These are phyloP conservation scores for Natrix natrix DNA, from an alignment of 2,797 vertebrate genomes.

Conservation along the genomic window DNA sequence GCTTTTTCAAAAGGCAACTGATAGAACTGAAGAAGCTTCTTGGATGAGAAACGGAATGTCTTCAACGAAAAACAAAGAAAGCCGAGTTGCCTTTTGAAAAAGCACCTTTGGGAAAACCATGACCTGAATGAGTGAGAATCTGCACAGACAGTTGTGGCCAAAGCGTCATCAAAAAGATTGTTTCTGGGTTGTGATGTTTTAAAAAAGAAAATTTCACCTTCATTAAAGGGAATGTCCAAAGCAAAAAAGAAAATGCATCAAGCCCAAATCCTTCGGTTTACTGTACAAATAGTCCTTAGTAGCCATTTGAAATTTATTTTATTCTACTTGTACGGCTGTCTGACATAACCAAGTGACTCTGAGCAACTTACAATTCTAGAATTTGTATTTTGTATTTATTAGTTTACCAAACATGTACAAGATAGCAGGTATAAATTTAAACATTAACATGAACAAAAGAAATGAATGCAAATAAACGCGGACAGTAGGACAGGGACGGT, in stretches of 20 bases:
- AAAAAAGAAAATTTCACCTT: not conserved
- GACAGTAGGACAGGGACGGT: too few relatives aligned
- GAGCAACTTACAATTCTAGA: not conserved
- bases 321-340: not conserved
- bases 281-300: not conserved
- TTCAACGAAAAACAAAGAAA: too few relatives aligned
- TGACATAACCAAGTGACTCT: not conserved
- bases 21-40: not conserved
- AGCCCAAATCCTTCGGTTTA: not conserved
- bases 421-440: too few relatives aligned
- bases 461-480: too few relatives aligned
- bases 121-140: too few relatives aligned
- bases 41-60: too few relatives aligned
- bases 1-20: not conserved
- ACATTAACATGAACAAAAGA: too few relatives aligned
- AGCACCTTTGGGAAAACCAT: too few relatives aligned
- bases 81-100: too few relatives aligned
- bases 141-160: too few relatives aligned
- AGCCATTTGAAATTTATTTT: not conserved
- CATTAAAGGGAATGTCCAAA: not conserved
- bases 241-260: not conserved
- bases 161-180: not conserved
- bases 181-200: not conserved
- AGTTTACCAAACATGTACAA: too few relatives aligned
- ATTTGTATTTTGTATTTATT: too few relatives aligned